These are phyloP conservation scores for Catharus minimus DNA, from an alignment of 2,113 vertebrate genomes.

Conservation along the genomic window DNA sequence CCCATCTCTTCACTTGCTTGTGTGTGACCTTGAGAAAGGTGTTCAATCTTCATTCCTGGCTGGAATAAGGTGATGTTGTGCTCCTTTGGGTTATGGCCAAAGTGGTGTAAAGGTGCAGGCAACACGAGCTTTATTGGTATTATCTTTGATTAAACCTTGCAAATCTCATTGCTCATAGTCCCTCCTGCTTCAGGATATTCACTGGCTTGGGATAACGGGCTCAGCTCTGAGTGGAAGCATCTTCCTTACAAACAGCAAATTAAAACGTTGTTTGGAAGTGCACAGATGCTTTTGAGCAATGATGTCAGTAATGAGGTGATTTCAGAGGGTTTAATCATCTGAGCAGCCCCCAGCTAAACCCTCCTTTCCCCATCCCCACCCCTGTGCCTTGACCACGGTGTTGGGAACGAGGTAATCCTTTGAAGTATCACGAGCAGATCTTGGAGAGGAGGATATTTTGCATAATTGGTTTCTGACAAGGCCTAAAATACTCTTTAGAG, in stretches of 20 bases:
- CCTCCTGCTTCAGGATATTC: background rate
- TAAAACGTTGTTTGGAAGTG: background rate
- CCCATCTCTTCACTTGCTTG: background rate
- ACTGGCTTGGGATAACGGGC: accelerated
- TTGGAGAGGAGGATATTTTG: background rate
- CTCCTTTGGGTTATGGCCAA: background rate
- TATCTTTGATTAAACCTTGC: background rate
- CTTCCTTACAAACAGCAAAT: background rate
- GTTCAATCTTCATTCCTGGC: background rate
- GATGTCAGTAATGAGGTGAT: background rate
- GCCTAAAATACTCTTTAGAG: constrained; percentile 32
- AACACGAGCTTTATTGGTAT: background rate
- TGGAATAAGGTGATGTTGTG: background rate
- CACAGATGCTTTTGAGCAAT: background rate
- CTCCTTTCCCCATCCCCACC: background rate
- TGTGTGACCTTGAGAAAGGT: background rate
- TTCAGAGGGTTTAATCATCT: constrained; percentile 2
- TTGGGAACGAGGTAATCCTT: background rate
- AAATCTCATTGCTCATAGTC: background rate
- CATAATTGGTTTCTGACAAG: constrained; percentile 57
- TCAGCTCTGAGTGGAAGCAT: background rate
- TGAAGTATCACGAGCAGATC: background rate
- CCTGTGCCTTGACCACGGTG: background rate
- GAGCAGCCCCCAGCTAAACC: background rate
- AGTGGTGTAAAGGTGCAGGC: background rate